Evolutionary conservation across 2,888 invertebrate genomes (phyloP), one percentile per base, ranked within the genome.

Genomic region (Muschampia plurimacula): DNA sequence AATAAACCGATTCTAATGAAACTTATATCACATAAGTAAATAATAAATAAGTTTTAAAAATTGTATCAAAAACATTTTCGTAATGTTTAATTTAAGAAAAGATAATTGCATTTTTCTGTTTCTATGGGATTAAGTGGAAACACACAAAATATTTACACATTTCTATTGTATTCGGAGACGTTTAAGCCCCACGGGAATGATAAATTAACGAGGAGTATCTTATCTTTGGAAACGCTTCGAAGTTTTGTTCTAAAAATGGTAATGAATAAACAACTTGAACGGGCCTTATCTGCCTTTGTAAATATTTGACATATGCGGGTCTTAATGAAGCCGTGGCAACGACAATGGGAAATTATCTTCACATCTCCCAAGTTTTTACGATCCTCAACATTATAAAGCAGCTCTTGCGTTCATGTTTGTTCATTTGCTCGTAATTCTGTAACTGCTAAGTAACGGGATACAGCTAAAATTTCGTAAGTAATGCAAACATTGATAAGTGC

Each of bases 221-320:
- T 81, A 83, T 85, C 84, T 80, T 62, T 74, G 78, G 72, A 71
- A 71, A 67, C 74, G 75, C 81, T 81, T 78, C 76, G 76, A 79
- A 76, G 78, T 81, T 81, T 80, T 83, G 80, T 81, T 79, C 81
- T 78, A 81, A 82, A 82, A 78, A 81, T 79, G 78, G 81, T 85
- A 82, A 84, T 83, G 85, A 85, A 79, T 84, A 82, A 80, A 83
- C 79, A 80, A 72, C 72, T 77, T 75, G 60, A 74, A 65, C 68
- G 67, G 62, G 65, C 75, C 83, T 88, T 89, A 89, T 89, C 88
- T 81, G 74, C 70, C 80, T 83, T 76, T 72, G 86, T 87, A 89
- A 90, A 90, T 89, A 90, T 89, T 89, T 87, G 84, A 86, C 85
- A 80, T 82, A 87, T 85, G 86, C 87, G 86, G 86, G 86, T 78